Percentiles rank a stretch among this genome's conserved stretches.
Conservation (phyloP, 2,797 vertebrate species). For the Mormyrus proboscirostris region DNA sequence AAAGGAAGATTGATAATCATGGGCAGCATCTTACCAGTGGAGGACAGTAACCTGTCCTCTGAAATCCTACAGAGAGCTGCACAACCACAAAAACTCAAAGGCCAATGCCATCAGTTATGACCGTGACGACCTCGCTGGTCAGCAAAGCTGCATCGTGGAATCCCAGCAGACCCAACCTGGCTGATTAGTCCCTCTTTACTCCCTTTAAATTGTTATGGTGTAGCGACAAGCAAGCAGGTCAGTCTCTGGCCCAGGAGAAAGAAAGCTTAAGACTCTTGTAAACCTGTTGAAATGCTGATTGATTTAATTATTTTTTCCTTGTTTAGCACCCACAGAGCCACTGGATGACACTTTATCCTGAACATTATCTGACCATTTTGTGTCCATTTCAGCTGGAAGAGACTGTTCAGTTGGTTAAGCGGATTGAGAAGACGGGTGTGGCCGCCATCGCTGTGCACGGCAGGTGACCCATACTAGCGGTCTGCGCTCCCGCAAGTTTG, state of each 20-base stretch:
- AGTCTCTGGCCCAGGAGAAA: neutral
- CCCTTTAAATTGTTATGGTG: neutral
- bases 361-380: neutral
- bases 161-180: neutral
- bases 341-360: neutral
- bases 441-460: constrained; percentile 88
- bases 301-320: neutral
- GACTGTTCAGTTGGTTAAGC: constrained; percentile 74
- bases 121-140: no score
- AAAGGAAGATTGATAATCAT: neutral
- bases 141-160: neutral
- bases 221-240: neutral
- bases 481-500: neutral
- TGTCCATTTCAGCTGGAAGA: constrained; percentile 71
- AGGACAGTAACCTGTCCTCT: neutral
- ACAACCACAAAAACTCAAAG: neutral
- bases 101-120: neutral
- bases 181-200: neutral
- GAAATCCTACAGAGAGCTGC: neutral
- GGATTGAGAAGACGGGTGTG: constrained; percentile 83
- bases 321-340: neutral
- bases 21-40: neutral
- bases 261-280: neutral
- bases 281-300: neutral
- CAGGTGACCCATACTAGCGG: constrained; percentile 62